phyloP scores from a whole-genome alignment of 2,113 vertebrate species.

The Sminthopsis crassicaudata region DNA sequence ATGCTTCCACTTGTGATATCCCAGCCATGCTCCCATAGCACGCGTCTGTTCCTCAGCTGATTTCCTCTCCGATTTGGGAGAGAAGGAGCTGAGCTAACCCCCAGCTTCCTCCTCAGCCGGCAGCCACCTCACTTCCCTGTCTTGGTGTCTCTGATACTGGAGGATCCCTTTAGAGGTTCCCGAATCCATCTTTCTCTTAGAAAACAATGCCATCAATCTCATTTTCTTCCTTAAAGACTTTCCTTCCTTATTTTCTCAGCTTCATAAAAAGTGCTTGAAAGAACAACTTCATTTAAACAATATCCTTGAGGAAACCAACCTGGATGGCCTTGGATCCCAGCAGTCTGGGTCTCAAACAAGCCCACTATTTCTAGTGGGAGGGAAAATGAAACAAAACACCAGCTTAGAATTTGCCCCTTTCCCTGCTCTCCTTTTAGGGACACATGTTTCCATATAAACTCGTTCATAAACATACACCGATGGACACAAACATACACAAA shows the following conservation, averaged over 20 bases:
- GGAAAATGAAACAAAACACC: slow-evolving; percentile 27
- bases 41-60: neutral
- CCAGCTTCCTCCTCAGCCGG: neutral
- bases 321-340: slow-evolving; percentile 31
- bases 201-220: neutral
- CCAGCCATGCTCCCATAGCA: neutral
- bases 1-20: slow-evolving; percentile 24
- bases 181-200: slow-evolving; percentile 23
- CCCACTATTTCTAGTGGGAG: slow-evolving; percentile 8
- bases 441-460: neutral
- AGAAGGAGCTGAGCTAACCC: slow-evolving; percentile 10
- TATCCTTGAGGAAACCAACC: slow-evolving; percentile 45
- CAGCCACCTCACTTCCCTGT: neutral
- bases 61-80: slow-evolving; percentile 6
- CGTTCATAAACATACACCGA: neutral
- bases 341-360: slow-evolving; percentile 53
- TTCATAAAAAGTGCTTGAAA: slow-evolving; percentile 46
- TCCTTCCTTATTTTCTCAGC: slow-evolving; percentile 36
- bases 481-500: neutral
- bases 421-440: neutral
- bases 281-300: slow-evolving; percentile 55
- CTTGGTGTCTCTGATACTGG: neutral
- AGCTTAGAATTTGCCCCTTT: slow-evolving; percentile 57
- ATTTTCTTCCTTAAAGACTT: neutral
- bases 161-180: neutral